phyloP scores from a whole-genome alignment of 2,797 vertebrate species.

The Scleropages formosus region DNA sequence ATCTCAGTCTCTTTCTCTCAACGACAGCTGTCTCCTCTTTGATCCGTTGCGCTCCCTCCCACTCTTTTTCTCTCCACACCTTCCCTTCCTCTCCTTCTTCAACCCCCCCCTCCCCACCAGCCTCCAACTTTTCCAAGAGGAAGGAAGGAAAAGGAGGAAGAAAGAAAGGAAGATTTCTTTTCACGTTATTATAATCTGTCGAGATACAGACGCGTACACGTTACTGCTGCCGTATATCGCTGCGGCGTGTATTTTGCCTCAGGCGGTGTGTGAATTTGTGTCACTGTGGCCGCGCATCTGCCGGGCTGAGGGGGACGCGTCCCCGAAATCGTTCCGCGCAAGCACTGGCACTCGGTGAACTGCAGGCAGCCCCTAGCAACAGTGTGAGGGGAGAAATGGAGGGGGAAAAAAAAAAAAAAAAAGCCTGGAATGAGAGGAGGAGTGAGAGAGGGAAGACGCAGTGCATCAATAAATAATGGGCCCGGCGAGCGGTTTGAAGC shows the following conservation, averaged over 20 bases:
- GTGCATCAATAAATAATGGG: conserved; percentile 80
- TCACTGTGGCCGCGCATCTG: neutral
- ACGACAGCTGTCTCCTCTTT: neutral
- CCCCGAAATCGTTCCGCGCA: conserved; percentile 58
- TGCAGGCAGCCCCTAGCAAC: conserved; percentile 72
- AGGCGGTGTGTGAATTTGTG: too few relatives aligned
- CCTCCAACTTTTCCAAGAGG: neutral
- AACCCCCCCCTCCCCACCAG: neutral
- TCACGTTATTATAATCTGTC: too few relatives aligned
- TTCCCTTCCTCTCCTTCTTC: neutral
- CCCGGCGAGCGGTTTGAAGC: conserved; percentile 71
- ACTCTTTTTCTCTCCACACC: neutral
- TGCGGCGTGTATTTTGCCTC: too few relatives aligned
- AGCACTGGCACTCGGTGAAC: conserved; percentile 74
- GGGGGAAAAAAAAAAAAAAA: too few relatives aligned
- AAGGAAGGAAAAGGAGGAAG: neutral
- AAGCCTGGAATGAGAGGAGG: conserved; percentile 51
- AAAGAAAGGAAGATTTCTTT: too few relatives aligned
- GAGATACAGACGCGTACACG: too few relatives aligned
- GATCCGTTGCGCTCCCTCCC: neutral
- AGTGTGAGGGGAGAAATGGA: conserved; percentile 61
- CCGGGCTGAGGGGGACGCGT: neutral
- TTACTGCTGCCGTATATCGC: too few relatives aligned
- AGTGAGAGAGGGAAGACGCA: conserved; percentile 52
- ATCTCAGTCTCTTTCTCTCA: neutral